A percentile compares a stretch with the other conserved stretches of the same genome.
These are phyloP conservation scores for Cerceris rybyensis DNA, from an alignment of 2,888 invertebrate species.

Conservation along the genomic window DNA sequence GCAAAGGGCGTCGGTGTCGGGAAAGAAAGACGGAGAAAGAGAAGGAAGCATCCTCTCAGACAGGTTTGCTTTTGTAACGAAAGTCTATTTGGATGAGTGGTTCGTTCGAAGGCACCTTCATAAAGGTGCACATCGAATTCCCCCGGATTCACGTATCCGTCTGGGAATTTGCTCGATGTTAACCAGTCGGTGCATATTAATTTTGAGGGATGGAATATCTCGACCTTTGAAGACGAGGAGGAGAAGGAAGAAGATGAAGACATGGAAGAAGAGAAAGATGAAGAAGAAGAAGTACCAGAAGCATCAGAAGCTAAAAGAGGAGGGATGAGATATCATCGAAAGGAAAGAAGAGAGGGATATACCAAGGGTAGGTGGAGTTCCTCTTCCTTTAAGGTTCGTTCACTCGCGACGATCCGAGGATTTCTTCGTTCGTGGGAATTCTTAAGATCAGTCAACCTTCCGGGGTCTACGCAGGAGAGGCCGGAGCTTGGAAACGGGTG, in stretches of 20 bases:
- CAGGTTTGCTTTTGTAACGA: conserved; percentile 40
- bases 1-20: background rate
- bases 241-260: no score
- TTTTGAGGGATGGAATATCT: conserved; percentile 70
- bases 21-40: background rate
- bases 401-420: conserved; percentile 49
- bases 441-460: conserved; percentile 61
- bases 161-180: conserved; percentile 69
- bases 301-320: conserved; percentile 34
- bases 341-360: conserved; percentile 13
- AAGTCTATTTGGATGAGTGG: conserved; percentile 52
- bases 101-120: conserved; percentile 48
- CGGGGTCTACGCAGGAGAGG: conserved; percentile 18
- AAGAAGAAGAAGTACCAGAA: no score
- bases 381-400: conserved; percentile 37
- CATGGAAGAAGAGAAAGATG: no score
- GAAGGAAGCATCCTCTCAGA: conserved; percentile 13
- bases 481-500: conserved; percentile 4
- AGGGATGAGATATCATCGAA: conserved; percentile 18
- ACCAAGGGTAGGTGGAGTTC: conserved; percentile 35
- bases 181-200: conserved; percentile 73
- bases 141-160: conserved; percentile 63
- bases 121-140: conserved; percentile 61
- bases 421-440: conserved; percentile 64
- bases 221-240: conserved; percentile 61